Evolutionary conservation across 2,113 vertebrate genomes (phyloP).

Genomic region (Callocephalon fimbriatum): DNA sequence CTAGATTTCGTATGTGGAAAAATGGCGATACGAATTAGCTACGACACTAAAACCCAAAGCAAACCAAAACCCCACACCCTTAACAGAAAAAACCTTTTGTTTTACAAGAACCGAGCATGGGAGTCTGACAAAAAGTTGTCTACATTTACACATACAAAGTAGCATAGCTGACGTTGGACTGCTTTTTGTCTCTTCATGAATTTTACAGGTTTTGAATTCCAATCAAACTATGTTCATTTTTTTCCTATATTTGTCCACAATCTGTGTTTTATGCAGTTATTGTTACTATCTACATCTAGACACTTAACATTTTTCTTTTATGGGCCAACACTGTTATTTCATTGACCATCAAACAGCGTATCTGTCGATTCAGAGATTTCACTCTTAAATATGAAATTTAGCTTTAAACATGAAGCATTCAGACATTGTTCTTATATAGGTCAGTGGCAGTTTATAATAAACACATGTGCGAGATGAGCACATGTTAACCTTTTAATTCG

Average conservation of each 20-base stretch:
- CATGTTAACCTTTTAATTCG: constrained; percentile 55
- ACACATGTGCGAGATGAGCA: constrained; percentile 11
- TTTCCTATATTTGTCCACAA: neutral
- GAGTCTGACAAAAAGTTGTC: neutral
- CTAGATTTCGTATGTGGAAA: neutral
- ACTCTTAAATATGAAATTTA: neutral
- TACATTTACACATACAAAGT: neutral
- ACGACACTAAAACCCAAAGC: neutral
- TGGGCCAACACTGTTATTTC: neutral
- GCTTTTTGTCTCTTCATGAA: neutral
- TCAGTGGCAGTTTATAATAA: constrained; percentile 28
- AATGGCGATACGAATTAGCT: neutral
- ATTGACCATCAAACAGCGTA: neutral
- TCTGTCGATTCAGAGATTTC: neutral
- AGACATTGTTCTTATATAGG: neutral
- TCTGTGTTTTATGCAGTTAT: neutral
- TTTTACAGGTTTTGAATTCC: neutral
- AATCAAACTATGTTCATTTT: neutral
- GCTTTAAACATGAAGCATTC: neutral
- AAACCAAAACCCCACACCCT: neutral
- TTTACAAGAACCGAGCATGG: neutral
- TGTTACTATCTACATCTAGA: neutral
- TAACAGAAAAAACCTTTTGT: neutral
- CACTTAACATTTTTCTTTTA: neutral
- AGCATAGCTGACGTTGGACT: rapidly evolving